phyloP scores from a whole-genome alignment of 2,888 invertebrate species.

The Tiliacea aurago region DNA sequence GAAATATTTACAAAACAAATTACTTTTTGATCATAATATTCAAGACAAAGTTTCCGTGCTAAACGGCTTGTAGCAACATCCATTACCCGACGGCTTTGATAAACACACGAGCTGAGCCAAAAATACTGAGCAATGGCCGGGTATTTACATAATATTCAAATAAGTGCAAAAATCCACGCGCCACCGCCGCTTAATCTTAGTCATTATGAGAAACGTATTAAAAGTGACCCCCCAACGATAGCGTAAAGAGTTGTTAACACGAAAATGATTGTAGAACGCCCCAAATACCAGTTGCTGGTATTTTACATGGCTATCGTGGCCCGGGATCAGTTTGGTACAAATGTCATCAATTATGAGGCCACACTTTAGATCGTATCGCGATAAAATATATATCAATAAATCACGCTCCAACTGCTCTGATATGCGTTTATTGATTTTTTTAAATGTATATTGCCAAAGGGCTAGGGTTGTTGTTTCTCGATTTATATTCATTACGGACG shows the following conservation, averaged over 20 bases:
- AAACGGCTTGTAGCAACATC: conserved; percentile 53
- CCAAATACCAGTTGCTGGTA: conserved; percentile 54
- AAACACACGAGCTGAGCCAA: conserved; percentile 70
- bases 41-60: conserved; percentile 38
- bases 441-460: conserved; percentile 86
- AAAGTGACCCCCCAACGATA: conserved; percentile 61
- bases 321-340: conserved; percentile 76
- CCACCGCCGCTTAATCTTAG: conserved; percentile 75
- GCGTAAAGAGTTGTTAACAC: conserved; percentile 87
- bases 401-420: conserved; percentile 84
- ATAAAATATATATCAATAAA: conserved; percentile 89
- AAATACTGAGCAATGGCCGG: conserved; percentile 73
- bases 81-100: conserved; percentile 65
- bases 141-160: conserved; percentile 86
- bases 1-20: conserved; percentile 36
- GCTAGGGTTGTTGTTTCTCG: conserved; percentile 82
- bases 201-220: conserved; percentile 85
- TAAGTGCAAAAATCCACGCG: conserved; percentile 81
- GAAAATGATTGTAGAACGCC: conserved; percentile 83
- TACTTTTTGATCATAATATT: conserved; percentile 49
- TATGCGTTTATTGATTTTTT: conserved; percentile 88
- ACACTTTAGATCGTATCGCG: conserved; percentile 88
- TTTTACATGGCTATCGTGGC: conserved; percentile 63
- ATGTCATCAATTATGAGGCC: conserved; percentile 87
- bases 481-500: conserved; percentile 88